These are phyloP conservation scores for Epinephelus awoara DNA, from an alignment of 2,797 vertebrate species.

Conservation along the genomic window DNA sequence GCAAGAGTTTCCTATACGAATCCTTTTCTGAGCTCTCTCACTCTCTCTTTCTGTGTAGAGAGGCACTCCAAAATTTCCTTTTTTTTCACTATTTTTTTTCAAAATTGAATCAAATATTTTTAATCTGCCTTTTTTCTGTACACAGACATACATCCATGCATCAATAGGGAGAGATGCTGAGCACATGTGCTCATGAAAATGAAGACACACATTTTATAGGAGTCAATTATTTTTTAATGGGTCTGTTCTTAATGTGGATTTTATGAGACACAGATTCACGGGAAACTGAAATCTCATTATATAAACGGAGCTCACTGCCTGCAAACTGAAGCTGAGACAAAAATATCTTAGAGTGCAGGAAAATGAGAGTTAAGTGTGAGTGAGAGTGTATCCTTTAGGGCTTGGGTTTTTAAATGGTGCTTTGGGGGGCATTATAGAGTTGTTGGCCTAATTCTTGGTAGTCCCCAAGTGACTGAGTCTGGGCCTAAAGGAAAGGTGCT, in stretches of 20 bases:
- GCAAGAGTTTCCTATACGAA: too few species aligned
- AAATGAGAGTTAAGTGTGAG: not conserved
- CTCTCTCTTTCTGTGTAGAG: too few species aligned
- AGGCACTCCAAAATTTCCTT: too few species aligned
- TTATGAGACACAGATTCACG: conserved; percentile 6
- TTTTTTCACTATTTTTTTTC: too few species aligned
- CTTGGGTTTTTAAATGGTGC: not conserved
- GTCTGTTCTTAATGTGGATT: not conserved
- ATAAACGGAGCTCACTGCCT: not conserved
- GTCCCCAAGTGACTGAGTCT: not conserved
- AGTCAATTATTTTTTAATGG: not conserved
- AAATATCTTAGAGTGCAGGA: not conserved
- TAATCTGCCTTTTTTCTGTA: not conserved
- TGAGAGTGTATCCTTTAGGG: not conserved
- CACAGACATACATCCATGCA: not conserved
- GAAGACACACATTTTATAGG: not conserved
- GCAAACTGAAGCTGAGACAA: not conserved
- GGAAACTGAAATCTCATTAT: conserved; percentile 3
- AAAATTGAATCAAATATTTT: not conserved
- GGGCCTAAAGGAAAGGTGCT: not conserved
- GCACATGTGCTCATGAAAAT: not conserved
- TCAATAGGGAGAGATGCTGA: not conserved
- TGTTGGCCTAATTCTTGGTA: not conserved
- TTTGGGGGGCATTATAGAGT: not conserved
- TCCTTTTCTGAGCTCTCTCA: too few species aligned